Base-by-base conservation (phyloP, 1,140 invertebrate species). In the Bombus turneri region DNA sequence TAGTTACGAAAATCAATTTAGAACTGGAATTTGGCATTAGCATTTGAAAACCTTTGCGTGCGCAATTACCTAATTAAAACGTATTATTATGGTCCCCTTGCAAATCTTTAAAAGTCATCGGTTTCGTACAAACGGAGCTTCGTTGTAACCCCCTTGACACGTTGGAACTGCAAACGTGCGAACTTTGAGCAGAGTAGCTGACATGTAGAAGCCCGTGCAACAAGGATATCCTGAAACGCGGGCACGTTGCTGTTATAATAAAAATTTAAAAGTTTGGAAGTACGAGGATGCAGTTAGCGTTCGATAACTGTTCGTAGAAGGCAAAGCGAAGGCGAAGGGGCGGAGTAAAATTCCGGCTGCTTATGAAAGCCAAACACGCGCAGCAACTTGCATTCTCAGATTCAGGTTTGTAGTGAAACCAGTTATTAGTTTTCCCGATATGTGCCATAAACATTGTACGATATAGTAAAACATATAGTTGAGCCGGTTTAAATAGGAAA, bases 11-110 rank as follows among this genome's bases (percentile, higher is more conserved):
- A 22, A 53, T 53, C 18, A 18, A 53, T 53, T 53, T 22, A 18
- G 0, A 18, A 53, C 1, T 6, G 47, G 5, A 22, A 53, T 6
- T 53, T 5, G 47, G 5, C 0, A 53, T 22, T 53, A 53, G 22
- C 0, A 2, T 8, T 53, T 53, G 0, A 22, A 22, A 53, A 8
- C 8, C 1, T 6, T 22, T 8, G 47, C 18, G 5, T 5, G 6
- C 5, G 47, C 47, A 22, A 53, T 1, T 22, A 8, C 0, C 47
- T 53, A 15, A 34, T 66, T 18, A 0, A n/a, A 31, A 34, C 13
- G 0, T 2, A 8, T 22, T 47, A 47, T 64, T 0, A 62, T 4
- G 9, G 3, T n/a, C 10, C 28, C 28, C 3, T 62, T 12, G 59
- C 59, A 12, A 10, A 62, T 62, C 10, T 3, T 62, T 62, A 12